Evolutionary conservation across 1,140 invertebrate genomes (phyloP).

Genomic region (Hirudo medicinalis): DNA sequence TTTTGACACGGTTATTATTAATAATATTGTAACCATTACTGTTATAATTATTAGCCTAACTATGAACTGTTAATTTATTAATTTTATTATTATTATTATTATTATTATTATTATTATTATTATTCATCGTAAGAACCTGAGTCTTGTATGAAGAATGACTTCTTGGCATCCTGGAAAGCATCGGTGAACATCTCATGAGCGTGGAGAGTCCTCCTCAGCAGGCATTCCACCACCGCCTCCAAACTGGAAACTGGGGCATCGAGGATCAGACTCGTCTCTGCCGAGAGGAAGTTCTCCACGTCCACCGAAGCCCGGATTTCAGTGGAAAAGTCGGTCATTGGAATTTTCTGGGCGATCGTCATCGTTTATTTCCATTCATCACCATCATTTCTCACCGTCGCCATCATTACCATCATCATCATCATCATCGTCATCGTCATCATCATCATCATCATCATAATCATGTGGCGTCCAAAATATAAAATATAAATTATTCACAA

Average conservation of each 20-base stretch:
- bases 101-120: no score
- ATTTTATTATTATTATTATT: no score
- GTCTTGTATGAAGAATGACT: constrained; percentile 11
- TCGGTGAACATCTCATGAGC: neutral
- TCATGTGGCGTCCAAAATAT: no score
- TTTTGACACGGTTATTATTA: no score
- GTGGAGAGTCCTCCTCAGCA: neutral
- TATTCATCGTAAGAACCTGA: neutral
- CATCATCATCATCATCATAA: neutral
- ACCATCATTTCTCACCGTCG: neutral
- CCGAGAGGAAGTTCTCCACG: constrained; percentile 14
- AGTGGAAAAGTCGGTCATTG: constrained; percentile 16
- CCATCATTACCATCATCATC: neutral
- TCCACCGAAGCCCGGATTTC: constrained; percentile 15
- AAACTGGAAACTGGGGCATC: constrained; percentile 8
- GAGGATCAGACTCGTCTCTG: constrained; percentile 7
- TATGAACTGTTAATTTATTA: no score
- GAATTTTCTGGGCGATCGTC: constrained; percentile 12
- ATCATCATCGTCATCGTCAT: neutral
- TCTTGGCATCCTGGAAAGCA: constrained; percentile 15
- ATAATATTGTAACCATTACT: no score
- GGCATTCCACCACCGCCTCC: constrained; percentile 11
- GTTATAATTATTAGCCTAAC: no score
- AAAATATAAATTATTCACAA: no score
- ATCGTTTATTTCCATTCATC: constrained; percentile 4